A percentile compares a stretch with the other conserved stretches of the same genome.
These are phyloP conservation scores for Papio anubis DNA, from an alignment of 2,113 vertebrate species.

Conservation along the genomic window DNA sequence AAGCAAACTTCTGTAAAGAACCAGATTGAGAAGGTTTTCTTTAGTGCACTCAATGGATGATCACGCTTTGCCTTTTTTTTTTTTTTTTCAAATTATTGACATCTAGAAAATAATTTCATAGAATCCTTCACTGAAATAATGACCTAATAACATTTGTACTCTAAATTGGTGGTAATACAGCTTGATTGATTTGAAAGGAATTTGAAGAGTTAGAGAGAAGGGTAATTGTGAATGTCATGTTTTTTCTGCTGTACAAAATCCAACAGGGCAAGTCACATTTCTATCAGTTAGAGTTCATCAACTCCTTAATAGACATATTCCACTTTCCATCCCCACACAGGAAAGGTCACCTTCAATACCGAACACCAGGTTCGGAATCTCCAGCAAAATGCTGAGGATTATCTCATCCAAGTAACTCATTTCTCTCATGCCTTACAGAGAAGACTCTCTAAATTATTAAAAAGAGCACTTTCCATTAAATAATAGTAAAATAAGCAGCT, in stretches of 20 bases:
- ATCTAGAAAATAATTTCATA: background rate
- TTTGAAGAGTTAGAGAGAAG: background rate
- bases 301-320: rapidly evolving
- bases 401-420: background rate
- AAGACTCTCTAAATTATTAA: conserved; percentile 74
- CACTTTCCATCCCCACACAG: background rate
- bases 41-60: too few relatives aligned
- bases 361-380: background rate
- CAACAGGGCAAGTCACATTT: background rate
- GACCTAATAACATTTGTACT: background rate
- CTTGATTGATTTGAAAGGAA: conserved; percentile 20
- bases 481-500: conserved; percentile 55
- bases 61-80: background rate
- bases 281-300: background rate
- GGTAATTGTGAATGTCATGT: rapidly evolving
- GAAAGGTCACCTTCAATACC: background rate
- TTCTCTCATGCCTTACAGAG: conserved; percentile 59
- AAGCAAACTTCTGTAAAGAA: background rate
- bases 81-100: background rate
- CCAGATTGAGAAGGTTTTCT: background rate
- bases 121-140: background rate
- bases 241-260: conserved; percentile 42
- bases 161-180: background rate
- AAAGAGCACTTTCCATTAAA: conserved; percentile 71
- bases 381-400: conserved; percentile 31